phyloP scores from a whole-genome alignment of 2,113 vertebrate species.

The Pseudolaguvia tuberculata region DNA sequence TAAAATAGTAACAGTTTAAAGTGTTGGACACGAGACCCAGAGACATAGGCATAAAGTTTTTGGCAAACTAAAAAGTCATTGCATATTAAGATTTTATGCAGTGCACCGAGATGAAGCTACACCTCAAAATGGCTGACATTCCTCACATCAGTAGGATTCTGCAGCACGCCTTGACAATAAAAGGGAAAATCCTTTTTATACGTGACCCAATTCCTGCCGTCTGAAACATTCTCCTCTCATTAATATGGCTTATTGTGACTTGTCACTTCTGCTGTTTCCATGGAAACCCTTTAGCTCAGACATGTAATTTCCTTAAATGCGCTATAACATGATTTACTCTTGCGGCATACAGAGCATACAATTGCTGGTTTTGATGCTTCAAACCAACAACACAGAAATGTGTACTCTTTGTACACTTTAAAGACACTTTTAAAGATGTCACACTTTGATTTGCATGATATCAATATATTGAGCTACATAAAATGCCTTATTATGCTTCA shows the following conservation, averaged over 20 bases:
- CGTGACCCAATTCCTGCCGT: slow-evolving; percentile 36
- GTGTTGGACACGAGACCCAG: background rate
- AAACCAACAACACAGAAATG: background rate
- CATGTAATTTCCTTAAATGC: slow-evolving; percentile 29
- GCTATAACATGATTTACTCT: slow-evolving; percentile 15
- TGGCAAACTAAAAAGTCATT: too few species aligned
- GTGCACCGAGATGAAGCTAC: background rate
- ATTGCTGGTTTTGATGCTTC: background rate
- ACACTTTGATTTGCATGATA: background rate
- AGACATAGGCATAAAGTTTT: background rate
- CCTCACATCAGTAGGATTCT: background rate
- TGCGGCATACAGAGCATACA: background rate
- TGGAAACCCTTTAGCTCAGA: slow-evolving; percentile 32
- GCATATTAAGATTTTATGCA: background rate
- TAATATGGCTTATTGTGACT: slow-evolving; percentile 34
- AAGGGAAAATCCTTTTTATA: slow-evolving; percentile 33
- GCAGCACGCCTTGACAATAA: slow-evolving; percentile 27
- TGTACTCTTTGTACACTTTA: background rate
- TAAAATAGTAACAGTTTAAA: background rate
- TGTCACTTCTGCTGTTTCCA: slow-evolving; percentile 41
- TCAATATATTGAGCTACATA: background rate
- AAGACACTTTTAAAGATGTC: background rate
- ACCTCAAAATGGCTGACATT: slow-evolving; percentile 8
- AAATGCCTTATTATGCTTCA: background rate
- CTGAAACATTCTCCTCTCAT: slow-evolving; percentile 33